These are phyloP conservation scores for Drosophila bocki DNA, from an alignment of 1,140 invertebrate genomes.

Conservation along the genomic window DNA sequence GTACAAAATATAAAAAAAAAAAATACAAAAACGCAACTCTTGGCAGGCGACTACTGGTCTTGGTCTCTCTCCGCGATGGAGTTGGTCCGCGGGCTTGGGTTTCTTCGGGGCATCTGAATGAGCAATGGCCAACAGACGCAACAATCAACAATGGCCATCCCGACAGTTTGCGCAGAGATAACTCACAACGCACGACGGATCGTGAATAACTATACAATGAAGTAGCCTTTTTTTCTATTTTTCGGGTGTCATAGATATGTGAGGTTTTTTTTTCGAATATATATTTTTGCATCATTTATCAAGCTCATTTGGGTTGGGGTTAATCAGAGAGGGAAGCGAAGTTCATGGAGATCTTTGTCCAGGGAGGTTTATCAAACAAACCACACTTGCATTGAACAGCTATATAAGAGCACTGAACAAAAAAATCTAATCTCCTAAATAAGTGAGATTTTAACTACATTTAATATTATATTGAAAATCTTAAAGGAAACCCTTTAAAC, in stretches of 20 bases:
- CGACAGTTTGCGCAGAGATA: slow-evolving; percentile 53
- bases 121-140: slow-evolving; percentile 38
- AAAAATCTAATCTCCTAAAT: background rate
- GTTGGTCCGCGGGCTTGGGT: slow-evolving; percentile 18
- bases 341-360: slow-evolving; percentile 27
- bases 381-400: slow-evolving; percentile 32
- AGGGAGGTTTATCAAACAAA: slow-evolving; percentile 24
- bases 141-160: slow-evolving; percentile 61
- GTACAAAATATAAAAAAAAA: slow-evolving; percentile 8
- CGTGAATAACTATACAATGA: slow-evolving; percentile 61
- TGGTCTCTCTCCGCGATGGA: slow-evolving; percentile 15
- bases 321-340: slow-evolving; percentile 47
- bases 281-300: slow-evolving; percentile 69
- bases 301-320: slow-evolving; percentile 59
- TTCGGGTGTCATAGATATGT: slow-evolving; percentile 57
- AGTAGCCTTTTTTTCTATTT: slow-evolving; percentile 32
- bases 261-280: slow-evolving; percentile 11
- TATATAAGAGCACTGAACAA: slow-evolving; percentile 21
- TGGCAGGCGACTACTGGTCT: slow-evolving; percentile 56
- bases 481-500: background rate
- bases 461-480: background rate
- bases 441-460: background rate
- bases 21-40: slow-evolving; percentile 26
- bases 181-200: slow-evolving; percentile 62
- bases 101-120: slow-evolving; percentile 23